phyloP scores from a whole-genome alignment of 2,888 invertebrate species.

The Trichacis sp. region DNA sequence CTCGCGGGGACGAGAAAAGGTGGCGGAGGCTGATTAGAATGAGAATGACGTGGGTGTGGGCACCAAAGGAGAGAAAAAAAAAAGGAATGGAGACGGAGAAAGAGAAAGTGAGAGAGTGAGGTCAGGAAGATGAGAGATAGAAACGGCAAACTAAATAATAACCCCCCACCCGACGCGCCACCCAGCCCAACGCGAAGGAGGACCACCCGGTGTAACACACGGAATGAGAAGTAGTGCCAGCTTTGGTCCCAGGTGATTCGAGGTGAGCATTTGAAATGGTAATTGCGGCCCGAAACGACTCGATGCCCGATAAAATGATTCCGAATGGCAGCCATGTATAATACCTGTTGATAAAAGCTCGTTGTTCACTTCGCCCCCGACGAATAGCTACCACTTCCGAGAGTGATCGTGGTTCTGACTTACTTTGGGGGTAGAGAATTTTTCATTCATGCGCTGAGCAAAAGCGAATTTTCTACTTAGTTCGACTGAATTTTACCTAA shows the following conservation, averaged over 20 bases:
- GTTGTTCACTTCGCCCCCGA: conserved; percentile 6
- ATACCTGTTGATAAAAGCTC: conserved; percentile 26
- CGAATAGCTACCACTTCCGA: not conserved
- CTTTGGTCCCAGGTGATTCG: conserved; percentile 54
- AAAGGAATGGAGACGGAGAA: conserved; percentile 30
- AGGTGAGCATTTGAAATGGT: conserved; percentile 67
- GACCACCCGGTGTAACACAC: conserved; percentile 66
- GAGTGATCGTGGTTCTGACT: too few species aligned
- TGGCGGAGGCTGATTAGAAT: conserved; percentile 61
- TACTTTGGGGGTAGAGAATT: too few species aligned
- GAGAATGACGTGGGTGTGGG: conserved; percentile 62
- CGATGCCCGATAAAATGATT: conserved; percentile 58
- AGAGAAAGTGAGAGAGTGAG: conserved; percentile 26
- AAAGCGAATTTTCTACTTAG: too few species aligned
- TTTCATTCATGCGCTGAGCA: too few species aligned
- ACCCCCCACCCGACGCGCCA: conserved; percentile 54
- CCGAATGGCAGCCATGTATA: conserved; percentile 48
- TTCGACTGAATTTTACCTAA: too few species aligned
- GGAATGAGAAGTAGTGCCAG: conserved; percentile 51
- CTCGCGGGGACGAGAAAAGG: conserved; percentile 49
- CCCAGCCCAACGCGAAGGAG: conserved; percentile 54
- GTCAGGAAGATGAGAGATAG: conserved; percentile 63
- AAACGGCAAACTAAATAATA: conserved; percentile 67
- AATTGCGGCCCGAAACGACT: conserved; percentile 54
- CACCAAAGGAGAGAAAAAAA: conserved; percentile 14